Base-by-base conservation (phyloP, 2,888 invertebrate genomes). In the Flabesymbios commensalis region DNA sequence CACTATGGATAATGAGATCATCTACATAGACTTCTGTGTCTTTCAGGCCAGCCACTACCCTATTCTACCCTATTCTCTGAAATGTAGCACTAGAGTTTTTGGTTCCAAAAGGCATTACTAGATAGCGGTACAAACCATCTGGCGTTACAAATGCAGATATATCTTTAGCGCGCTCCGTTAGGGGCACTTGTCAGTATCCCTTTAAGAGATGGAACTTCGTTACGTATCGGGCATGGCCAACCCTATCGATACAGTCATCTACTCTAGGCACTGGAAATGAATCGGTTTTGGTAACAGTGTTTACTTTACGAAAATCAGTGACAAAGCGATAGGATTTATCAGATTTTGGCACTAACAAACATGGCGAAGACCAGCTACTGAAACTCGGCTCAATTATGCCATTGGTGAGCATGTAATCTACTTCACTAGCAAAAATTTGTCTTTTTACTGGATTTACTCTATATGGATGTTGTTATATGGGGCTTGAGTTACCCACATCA, bases 361-460 rank as follows among this genome's bases (percentile, higher is more conserved):
- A 67, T n/a, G 68, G 72, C 10, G 70, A 70, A 48, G 71, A 69
- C 67, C 66, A 73, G 3, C 62, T 51, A 59, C 68, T 65, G 2
- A 61, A 14, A 48, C 66, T 68, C 14, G 66, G 67, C 51, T 72
- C 71, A 51, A 69, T 68, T n/a, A 72, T 64, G 42, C 66, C 64
- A 64, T 69, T 66, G 5, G 71, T 65, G 7, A 71, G 43, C 59
- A 74, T 60, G 52, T 68, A 67, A 17, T 63, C 10, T 1, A 69
- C 26, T 54, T 71, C 70, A 33, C 63, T 42, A 3, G 48, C 31
- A 19, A 71, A n/a, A 3, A 19, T 7, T 7, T 52, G 48, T 3
- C 2, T 3, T 43, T 65, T 69, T 3, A 39, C n/a, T n/a, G 32
- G 53, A 36, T 28, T 55, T 3, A 43, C 29, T n/a, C 55, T 42